These are phyloP conservation scores for Pleuronectes platessa DNA, from an alignment of 2,113 vertebrate species.

Conservation along the genomic window DNA sequence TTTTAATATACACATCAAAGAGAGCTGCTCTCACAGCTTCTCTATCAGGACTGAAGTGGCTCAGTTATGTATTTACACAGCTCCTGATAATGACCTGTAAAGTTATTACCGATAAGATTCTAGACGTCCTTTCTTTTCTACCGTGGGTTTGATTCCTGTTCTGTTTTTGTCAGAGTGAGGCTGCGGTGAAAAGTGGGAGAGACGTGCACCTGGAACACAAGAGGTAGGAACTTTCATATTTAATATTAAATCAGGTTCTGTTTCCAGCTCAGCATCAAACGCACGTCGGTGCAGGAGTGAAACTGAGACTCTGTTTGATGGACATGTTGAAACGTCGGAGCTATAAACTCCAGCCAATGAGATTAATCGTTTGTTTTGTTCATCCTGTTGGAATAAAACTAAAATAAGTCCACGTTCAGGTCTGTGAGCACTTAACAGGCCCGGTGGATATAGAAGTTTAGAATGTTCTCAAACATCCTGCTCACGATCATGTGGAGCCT, in stretches of 20 bases:
- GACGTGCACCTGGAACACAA: conserved; percentile 75
- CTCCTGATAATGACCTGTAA: too few relatives aligned
- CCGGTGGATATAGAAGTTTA: conserved; percentile 9
- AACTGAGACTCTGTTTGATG: neutral
- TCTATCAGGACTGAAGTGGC: too few relatives aligned
- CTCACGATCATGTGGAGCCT: too few relatives aligned
- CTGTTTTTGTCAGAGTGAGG: neutral
- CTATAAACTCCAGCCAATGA: neutral
- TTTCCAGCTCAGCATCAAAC: neutral
- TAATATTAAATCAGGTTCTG: neutral
- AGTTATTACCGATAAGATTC: too few relatives aligned
- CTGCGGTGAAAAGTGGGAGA: conserved; percentile 67
- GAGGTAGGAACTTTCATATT: conserved; percentile 72
- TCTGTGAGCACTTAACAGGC: too few relatives aligned
- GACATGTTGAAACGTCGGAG: neutral
- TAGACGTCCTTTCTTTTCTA: too few relatives aligned
- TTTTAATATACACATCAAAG: too few relatives aligned
- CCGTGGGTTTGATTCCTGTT: neutral
- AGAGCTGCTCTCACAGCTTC: too few relatives aligned
- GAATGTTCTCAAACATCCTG: too few relatives aligned
- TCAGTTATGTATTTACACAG: too few relatives aligned
- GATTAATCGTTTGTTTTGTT: conserved; percentile 40
- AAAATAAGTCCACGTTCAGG: too few relatives aligned
- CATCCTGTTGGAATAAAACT: conserved; percentile 18
- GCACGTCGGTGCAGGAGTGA: neutral